These are phyloP conservation scores for Tragelaphus eurycerus DNA, from an alignment of 2,797 vertebrate species.

Conservation along the genomic window DNA sequence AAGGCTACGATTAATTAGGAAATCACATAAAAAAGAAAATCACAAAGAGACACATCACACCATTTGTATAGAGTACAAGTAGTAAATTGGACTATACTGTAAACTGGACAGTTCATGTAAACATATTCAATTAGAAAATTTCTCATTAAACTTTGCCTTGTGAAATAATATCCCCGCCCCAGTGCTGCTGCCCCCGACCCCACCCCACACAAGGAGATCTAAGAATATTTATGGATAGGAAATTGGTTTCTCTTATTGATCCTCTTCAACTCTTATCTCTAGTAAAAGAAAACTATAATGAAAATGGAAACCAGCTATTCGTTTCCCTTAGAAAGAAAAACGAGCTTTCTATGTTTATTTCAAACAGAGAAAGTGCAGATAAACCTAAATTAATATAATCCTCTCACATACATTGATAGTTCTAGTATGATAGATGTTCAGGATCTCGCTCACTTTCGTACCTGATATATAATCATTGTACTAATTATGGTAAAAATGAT, in stretches of 20 bases:
- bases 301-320: conserved; percentile 5
- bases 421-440: neutral
- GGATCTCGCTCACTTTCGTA: neutral
- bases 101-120: neutral
- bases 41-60: neutral
- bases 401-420: neutral
- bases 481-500: neutral
- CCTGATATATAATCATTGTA: neutral
- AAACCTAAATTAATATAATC: neutral
- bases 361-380: neutral
- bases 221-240: neutral
- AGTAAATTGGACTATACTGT: neutral
- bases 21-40: conserved; percentile 69
- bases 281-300: neutral
- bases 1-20: conserved; percentile 74
- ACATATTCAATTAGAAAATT: conserved; percentile 42
- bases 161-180: neutral
- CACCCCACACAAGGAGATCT: neutral
- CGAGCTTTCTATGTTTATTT: neutral
- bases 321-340: neutral
- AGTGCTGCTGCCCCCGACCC: neutral
- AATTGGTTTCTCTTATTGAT: conserved; percentile 19
- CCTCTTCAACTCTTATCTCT: neutral
- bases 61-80: neutral
- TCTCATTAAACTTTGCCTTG: conserved; percentile 18